Base-by-base conservation (phyloP, 2,797 vertebrate genomes). In the Myripristis jacobus region DNA sequence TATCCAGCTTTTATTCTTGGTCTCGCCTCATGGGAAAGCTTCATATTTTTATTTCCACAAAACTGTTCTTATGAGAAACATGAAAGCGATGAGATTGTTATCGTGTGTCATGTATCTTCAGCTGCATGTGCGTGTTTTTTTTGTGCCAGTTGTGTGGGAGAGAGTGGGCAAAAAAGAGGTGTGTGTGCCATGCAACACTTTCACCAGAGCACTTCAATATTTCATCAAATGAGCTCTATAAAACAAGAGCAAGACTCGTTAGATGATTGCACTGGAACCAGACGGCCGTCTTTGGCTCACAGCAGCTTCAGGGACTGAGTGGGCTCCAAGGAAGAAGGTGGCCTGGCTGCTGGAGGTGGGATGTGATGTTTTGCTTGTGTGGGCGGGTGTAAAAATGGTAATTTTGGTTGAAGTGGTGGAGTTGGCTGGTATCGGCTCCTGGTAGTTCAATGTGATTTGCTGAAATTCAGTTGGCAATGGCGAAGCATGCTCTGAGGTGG, bases 341-440 rank as follows among this genome's bases (percentile, higher is more conserved):
- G 77, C 71, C 75, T 36, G 51, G 56, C 48, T 73, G 73, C 5
- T 78, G 47, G 62, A 69, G 77, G 81, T 87, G 76, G 82, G 80
- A 87, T 73, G 82, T 80, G 70, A 77, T 72, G 77, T 60, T 71
- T 56, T 56, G 18, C 52, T 36, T 68, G 64, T 10, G 65, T 79
- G 74, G 84, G 86, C 60, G 77, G 81, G 58, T 75, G 80, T 90
- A 82, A 71, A 86, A 82, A 77, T 82, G 47, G 12, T 31, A 22
- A 29, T 41, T 4, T 27, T 13, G 25, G 44, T 48, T 15, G 11
- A 51, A 50, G 53, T 11, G 38, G 53, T 21, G 27, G 38, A 50
- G 73, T 34, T 31, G 67, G 67, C 65, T 58, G 66, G 19, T 61
- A 41, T 73, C 63, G 25, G 18, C 24, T 29, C 51, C 61, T 75